These are phyloP conservation scores for Aphidius gifuensis DNA, from an alignment of 1,140 invertebrate species.

Conservation along the genomic window DNA sequence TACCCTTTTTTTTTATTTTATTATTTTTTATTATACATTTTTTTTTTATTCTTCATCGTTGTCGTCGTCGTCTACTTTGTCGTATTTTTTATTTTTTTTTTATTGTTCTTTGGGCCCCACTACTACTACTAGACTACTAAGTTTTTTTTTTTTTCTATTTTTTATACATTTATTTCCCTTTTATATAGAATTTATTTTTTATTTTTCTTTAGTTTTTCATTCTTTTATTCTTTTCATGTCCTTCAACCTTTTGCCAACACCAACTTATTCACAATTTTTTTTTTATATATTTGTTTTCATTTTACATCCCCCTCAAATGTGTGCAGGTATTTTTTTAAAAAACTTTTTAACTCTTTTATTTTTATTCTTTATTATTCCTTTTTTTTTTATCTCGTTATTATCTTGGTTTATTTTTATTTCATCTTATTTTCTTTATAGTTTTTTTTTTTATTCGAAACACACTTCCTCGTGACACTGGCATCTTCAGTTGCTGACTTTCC, in stretches of 20 bases:
- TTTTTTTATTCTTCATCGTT: background rate
- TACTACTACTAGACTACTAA: no score
- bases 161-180: no score
- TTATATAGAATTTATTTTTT: no score
- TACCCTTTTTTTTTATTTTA: constrained; percentile 11
- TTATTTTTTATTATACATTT: constrained; percentile 6
- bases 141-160: no score
- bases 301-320: no score
- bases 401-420: constrained; percentile 4
- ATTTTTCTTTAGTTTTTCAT: no score
- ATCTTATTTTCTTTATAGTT: background rate
- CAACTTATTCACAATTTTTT: constrained; percentile 12
- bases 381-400: background rate
- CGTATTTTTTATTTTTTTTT: background rate
- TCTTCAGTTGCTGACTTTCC: no score
- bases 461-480: constrained; percentile 7
- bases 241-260: background rate
- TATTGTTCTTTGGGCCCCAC: no score
- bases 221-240: no score
- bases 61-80: background rate
- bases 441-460: background rate
- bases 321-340: no score
- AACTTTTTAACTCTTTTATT: no score
- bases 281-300: background rate
- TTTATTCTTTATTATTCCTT: constrained; percentile 1